Percentiles rank a stretch among this genome's conserved stretches.
Evolutionary conservation across 1,140 invertebrate species (phyloP).

Genomic region (Leguminivora glycinivorella): DNA sequence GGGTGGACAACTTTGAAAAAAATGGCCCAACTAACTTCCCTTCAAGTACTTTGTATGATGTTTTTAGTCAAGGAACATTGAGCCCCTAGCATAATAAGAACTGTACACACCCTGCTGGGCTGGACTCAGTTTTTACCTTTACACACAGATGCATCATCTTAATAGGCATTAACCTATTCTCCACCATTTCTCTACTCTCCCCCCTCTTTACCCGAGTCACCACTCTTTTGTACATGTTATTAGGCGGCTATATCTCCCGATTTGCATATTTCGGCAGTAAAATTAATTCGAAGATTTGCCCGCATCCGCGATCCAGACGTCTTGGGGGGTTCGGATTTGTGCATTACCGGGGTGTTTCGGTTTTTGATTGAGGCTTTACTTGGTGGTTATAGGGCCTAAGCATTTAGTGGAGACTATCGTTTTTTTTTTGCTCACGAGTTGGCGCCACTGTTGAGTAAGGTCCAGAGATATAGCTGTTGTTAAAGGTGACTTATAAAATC

Average conservation of each 20-base stretch:
- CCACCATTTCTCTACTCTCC: slow-evolving; percentile 38
- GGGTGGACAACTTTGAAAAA: no score
- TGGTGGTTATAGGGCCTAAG: background rate
- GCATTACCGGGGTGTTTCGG: slow-evolving; percentile 52
- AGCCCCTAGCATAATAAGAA: no score
- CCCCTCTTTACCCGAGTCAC: slow-evolving; percentile 57
- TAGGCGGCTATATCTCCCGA: slow-evolving; percentile 75
- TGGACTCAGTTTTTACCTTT: background rate
- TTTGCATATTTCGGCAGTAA: slow-evolving; percentile 80
- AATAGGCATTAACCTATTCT: slow-evolving; percentile 33
- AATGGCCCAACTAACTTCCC: no score
- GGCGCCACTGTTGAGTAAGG: no score
- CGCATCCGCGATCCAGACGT: slow-evolving; percentile 63
- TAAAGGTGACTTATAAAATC: no score
- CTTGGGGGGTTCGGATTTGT: slow-evolving; percentile 66
- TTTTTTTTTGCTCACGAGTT: no score
- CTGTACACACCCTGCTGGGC: background rate
- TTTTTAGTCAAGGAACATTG: no score
- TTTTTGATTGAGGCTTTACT: slow-evolving; percentile 44
- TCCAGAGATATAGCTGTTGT: no score
- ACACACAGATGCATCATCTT: slow-evolving; percentile 27
- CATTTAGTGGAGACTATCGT: no score
- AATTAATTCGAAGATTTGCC: slow-evolving; percentile 81
- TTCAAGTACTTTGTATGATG: no score
- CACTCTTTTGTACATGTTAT: slow-evolving; percentile 78